These are phyloP conservation scores for Amphiprion ocellaris DNA, from an alignment of 2,113 vertebrate species.

Conservation along the genomic window DNA sequence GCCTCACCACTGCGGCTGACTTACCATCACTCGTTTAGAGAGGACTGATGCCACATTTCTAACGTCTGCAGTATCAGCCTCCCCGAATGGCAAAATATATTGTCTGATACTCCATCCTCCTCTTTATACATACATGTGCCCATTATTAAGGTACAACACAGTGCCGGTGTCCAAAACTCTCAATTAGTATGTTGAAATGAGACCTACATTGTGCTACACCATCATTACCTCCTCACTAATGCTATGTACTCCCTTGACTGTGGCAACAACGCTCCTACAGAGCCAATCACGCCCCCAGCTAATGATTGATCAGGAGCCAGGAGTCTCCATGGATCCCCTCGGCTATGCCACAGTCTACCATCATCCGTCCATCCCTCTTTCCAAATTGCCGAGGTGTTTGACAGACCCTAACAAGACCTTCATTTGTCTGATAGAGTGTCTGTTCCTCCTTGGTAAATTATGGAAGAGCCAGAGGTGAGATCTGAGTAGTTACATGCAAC, in stretches of 20 bases:
- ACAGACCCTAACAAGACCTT: constrained; percentile 27
- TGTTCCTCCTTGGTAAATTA: not conserved
- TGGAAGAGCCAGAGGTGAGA: constrained; percentile 21
- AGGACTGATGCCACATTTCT: constrained; percentile 12
- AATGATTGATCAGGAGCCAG: constrained; percentile 44
- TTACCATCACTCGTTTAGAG: constrained; percentile 25
- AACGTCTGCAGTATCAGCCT: constrained; percentile 32
- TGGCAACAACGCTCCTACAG: constrained; percentile 26
- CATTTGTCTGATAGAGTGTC: constrained; percentile 14
- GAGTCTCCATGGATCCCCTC: constrained; percentile 26
- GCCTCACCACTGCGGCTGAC: constrained; percentile 55
- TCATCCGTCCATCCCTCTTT: not conserved
- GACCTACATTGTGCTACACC: constrained; percentile 8
- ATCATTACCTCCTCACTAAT: constrained; percentile 27
- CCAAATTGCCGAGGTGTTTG: constrained; percentile 29
- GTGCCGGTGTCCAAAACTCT: not conserved
- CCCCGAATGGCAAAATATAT: constrained; percentile 29
- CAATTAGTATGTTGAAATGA: constrained; percentile 17
- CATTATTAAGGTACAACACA: constrained; percentile 14
- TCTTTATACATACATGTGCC: constrained; percentile 8
- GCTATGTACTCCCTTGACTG: constrained; percentile 17
- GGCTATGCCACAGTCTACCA: not conserved
- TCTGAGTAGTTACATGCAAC: constrained; percentile 26
- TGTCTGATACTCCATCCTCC: constrained; percentile 18
- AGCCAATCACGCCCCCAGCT: constrained; percentile 19